Evolutionary conservation across 2,797 vertebrate species (phyloP).

Genomic region (Sebastiscus albofasciatus): DNA sequence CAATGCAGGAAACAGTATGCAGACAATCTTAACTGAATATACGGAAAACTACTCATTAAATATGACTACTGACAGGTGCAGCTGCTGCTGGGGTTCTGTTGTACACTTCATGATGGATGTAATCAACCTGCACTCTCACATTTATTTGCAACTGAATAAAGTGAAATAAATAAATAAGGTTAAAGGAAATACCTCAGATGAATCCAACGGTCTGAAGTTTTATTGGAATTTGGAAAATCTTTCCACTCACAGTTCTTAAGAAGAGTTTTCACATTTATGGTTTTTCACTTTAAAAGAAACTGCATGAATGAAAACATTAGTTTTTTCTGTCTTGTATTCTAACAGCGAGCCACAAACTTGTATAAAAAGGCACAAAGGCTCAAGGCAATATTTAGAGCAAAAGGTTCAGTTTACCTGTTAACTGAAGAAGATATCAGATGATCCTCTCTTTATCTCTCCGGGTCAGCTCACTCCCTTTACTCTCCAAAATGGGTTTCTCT

Average conservation of each 20-base stretch:
- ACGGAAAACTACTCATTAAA: neutral
- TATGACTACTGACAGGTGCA: neutral
- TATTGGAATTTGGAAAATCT: neutral
- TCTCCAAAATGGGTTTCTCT: slow-evolving; percentile 29
- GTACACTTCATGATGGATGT: neutral
- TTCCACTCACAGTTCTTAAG: neutral
- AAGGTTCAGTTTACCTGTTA: slow-evolving; percentile 57
- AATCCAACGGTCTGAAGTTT: neutral
- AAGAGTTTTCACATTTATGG: neutral
- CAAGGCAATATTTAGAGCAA: neutral
- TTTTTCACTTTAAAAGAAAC: neutral
- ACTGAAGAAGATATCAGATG: slow-evolving; percentile 24
- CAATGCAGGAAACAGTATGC: neutral
- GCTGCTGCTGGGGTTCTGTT: neutral
- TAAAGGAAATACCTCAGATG: neutral
- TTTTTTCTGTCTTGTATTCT: neutral
- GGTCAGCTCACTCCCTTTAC: slow-evolving; percentile 25
- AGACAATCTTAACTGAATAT: neutral
- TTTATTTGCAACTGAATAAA: neutral
- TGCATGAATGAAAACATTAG: neutral
- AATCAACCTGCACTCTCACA: neutral
- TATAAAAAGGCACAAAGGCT: neutral
- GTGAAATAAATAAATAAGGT: neutral
- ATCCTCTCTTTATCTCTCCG: slow-evolving; percentile 14
- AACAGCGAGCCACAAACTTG: neutral